Percentiles rank a stretch among this genome's conserved stretches.
Evolutionary conservation across 2,113 vertebrate species (phyloP).

Genomic region (Cranoglanis bouderius): DNA sequence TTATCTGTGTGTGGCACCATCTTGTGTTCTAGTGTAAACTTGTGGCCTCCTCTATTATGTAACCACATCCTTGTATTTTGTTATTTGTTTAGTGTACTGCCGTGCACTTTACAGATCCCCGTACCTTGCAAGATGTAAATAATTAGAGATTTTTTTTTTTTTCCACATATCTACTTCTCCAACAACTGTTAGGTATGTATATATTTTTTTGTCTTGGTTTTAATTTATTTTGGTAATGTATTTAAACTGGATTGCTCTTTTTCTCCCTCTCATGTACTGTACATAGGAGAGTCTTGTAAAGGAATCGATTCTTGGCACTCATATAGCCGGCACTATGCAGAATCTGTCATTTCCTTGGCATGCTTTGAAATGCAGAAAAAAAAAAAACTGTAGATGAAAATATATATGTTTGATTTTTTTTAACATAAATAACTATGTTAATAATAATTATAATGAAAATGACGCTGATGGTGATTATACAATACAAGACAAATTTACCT

Average conservation of each 20-base stretch:
- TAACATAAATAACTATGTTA: slow-evolving; percentile 60
- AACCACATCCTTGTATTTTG: slow-evolving; percentile 33
- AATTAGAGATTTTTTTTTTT: background rate
- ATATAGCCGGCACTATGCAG: slow-evolving; percentile 82
- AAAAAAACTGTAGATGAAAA: slow-evolving; percentile 73
- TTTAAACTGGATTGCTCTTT: slow-evolving; percentile 53
- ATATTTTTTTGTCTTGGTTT: slow-evolving; percentile 46
- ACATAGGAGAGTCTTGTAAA: slow-evolving; percentile 71
- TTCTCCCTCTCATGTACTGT: slow-evolving; percentile 62
- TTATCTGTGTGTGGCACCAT: slow-evolving; percentile 24
- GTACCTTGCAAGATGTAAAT: slow-evolving; percentile 34
- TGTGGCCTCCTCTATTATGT: slow-evolving; percentile 23
- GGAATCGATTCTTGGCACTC: slow-evolving; percentile 68
- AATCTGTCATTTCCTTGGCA: slow-evolving; percentile 75
- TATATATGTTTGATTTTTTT: slow-evolving; percentile 63
- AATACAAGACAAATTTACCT: slow-evolving; percentile 57
- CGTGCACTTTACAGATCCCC: slow-evolving; percentile 48
- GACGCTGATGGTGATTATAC: slow-evolving; percentile 34
- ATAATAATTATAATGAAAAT: slow-evolving; percentile 45
- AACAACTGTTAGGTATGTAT: slow-evolving; percentile 42
- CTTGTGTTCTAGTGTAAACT: slow-evolving; percentile 6
- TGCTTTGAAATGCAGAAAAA: slow-evolving; percentile 81
- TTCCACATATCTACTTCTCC: slow-evolving; percentile 22
- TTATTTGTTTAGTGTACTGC: slow-evolving; percentile 34
- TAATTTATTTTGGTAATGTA: slow-evolving; percentile 51